Conservation (phyloP, 2,113 vertebrate genomes). For the Chamaetylas fuelleborni region DNA sequence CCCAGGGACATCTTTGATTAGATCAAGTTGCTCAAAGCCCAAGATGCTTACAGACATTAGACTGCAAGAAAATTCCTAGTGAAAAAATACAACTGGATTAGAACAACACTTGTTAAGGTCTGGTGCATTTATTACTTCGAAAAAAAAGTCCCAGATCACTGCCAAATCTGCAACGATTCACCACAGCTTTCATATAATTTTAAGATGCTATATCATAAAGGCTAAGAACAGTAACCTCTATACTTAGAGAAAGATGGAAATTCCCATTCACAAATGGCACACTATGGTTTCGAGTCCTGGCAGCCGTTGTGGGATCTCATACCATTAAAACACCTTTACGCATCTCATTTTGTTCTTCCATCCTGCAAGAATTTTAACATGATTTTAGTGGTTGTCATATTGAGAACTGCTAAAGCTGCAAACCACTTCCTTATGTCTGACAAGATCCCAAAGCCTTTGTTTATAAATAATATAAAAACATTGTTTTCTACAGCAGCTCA, state of each 20-base stretch:
- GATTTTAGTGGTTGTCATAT: background rate
- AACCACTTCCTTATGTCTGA: background rate
- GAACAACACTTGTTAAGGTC: background rate
- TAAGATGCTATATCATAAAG: background rate
- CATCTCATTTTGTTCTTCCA: background rate
- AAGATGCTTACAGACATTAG: background rate
- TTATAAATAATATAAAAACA: conserved; percentile 1
- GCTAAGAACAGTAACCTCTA: background rate
- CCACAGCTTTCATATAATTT: background rate
- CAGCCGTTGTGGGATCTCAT: background rate
- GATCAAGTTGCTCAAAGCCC: background rate
- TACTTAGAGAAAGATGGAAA: background rate
- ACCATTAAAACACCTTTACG: background rate
- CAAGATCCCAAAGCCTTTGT: background rate
- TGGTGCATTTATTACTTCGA: background rate
- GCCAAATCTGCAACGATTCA: background rate
- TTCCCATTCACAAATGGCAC: background rate
- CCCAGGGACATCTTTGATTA: background rate
- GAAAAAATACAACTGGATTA: background rate
- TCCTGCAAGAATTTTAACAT: background rate
- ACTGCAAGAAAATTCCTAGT: background rate
- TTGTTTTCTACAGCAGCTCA: conserved; percentile 7
- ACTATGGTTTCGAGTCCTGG: background rate
- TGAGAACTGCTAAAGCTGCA: background rate
- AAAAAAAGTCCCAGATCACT: background rate